Evolutionary conservation across 2,888 invertebrate species (phyloP).

Genomic region (Heliconius sara): DNA sequence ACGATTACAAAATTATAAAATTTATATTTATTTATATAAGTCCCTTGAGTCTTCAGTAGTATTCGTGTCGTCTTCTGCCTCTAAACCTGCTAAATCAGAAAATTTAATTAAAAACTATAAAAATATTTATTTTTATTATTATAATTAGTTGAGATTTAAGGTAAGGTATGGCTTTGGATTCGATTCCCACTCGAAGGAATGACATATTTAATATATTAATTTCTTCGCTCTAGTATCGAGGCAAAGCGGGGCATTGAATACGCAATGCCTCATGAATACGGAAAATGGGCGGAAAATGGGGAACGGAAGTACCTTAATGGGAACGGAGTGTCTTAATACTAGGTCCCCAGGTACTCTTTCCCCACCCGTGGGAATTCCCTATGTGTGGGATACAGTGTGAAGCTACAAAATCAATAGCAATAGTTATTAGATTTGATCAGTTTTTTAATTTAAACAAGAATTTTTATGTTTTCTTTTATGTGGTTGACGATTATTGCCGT

Average conservation of each 20-base stretch:
- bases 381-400: not conserved
- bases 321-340: not conserved
- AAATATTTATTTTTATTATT: too few relatives aligned
- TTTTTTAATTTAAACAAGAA: not conserved
- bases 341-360: not conserved
- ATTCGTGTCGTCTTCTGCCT: constrained; percentile 12
- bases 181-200: too few relatives aligned
- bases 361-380: too few relatives aligned
- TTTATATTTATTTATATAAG: not conserved
- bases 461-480: not conserved
- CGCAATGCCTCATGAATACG: too few relatives aligned
- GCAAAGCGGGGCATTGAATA: too few relatives aligned
- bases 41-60: constrained; percentile 11
- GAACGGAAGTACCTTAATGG: too few relatives aligned
- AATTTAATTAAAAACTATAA: not conserved
- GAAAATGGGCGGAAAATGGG: too few relatives aligned
- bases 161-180: too few relatives aligned
- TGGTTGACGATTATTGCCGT: not conserved
- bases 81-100: constrained; percentile 7
- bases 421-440: not conserved
- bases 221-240: too few relatives aligned
- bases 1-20: not conserved
- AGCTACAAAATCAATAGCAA: not conserved
- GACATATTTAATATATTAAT: too few relatives aligned
- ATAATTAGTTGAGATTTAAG: too few relatives aligned